phyloP scores from a whole-genome alignment of 2,113 vertebrate genomes.

The Mustela lutreola region DNA sequence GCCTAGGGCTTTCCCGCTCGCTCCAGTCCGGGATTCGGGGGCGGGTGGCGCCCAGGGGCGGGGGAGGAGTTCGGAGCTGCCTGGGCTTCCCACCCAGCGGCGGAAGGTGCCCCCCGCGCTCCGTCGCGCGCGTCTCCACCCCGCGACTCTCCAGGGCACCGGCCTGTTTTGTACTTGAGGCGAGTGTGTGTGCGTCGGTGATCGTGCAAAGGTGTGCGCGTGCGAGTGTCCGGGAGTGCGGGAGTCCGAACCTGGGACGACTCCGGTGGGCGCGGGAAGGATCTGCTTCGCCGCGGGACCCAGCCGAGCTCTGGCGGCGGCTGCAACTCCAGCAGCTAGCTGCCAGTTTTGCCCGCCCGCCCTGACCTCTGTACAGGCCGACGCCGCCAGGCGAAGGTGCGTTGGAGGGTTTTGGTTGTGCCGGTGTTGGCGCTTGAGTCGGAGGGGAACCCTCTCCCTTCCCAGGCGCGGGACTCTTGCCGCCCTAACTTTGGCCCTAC shows the following conservation, averaged over 20 bases:
- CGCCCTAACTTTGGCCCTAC: constrained; percentile 60
- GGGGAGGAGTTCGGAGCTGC: not conserved
- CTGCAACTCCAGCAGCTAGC: not conserved
- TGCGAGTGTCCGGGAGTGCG: constrained; percentile 27
- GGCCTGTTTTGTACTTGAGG: constrained; percentile 56
- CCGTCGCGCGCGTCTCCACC: not conserved
- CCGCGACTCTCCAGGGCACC: constrained; percentile 42
- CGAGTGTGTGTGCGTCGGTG: constrained; percentile 56
- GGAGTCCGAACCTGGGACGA: not conserved
- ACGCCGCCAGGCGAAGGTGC: not conserved
- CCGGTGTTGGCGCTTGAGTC: not conserved
- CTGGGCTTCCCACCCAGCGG: not conserved
- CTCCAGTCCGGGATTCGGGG: not conserved
- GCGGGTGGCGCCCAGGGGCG: not conserved
- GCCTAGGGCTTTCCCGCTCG: not conserved
- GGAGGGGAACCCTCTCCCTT: not conserved
- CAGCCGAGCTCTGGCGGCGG: not conserved
- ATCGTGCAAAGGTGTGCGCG: constrained; percentile 38
- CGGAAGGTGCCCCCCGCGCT: not conserved
- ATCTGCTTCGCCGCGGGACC: constrained; percentile 24
- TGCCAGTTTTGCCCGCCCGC: not conserved
- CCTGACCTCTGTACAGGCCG: not conserved
- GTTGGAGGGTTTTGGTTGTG: not conserved
- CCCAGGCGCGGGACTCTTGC: not conserved
- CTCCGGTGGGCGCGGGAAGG: not conserved